Percentiles rank a stretch among this genome's conserved stretches.
These are phyloP conservation scores for Drosophila subsilvestris DNA, from an alignment of 2,888 invertebrate genomes.

Conservation along the genomic window DNA sequence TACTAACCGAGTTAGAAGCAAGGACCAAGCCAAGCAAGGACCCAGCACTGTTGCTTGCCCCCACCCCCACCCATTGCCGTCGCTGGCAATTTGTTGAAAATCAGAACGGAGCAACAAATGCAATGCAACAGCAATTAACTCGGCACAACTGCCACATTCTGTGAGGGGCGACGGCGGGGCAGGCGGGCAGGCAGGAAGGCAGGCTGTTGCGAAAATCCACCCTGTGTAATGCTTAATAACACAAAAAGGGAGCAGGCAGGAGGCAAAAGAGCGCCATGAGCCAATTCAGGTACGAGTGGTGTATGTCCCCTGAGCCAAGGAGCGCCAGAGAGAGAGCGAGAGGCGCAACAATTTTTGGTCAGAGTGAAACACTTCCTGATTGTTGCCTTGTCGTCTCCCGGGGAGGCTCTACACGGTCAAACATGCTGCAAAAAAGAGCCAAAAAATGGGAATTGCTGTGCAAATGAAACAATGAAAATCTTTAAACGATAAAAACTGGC, in stretches of 20 bases:
- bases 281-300: conserved; percentile 66
- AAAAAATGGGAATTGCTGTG: rapidly evolving
- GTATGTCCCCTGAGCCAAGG: conserved; percentile 16
- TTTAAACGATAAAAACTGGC: not conserved
- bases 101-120: conserved; percentile 76
- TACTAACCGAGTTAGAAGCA: conserved; percentile 39
- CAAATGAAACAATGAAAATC: not conserved
- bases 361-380: conserved; percentile 76
- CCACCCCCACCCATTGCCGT: conserved; percentile 1
- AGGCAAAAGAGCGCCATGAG: conserved; percentile 66
- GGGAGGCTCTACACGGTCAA: conserved; percentile 38
- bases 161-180: conserved; percentile 30
- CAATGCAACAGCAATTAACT: conserved; percentile 77
- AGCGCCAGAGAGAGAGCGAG: conserved; percentile 48
- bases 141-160: conserved; percentile 75
- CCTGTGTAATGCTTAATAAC: conserved; percentile 68
- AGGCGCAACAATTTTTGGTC: conserved; percentile 71
- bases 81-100: conserved; percentile 74
- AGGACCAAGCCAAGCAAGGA: conserved; percentile 18
- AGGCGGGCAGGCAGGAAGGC: not conserved
- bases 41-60: conserved; percentile 64
- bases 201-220: conserved; percentile 69
- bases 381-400: conserved; percentile 54
- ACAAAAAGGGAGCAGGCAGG: conserved; percentile 40
- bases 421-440: not conserved